A percentile compares a stretch with the other conserved stretches of the same genome.
These are phyloP conservation scores for Electrona antarctica DNA, from an alignment of 2,113 vertebrate genomes.

Conservation along the genomic window DNA sequence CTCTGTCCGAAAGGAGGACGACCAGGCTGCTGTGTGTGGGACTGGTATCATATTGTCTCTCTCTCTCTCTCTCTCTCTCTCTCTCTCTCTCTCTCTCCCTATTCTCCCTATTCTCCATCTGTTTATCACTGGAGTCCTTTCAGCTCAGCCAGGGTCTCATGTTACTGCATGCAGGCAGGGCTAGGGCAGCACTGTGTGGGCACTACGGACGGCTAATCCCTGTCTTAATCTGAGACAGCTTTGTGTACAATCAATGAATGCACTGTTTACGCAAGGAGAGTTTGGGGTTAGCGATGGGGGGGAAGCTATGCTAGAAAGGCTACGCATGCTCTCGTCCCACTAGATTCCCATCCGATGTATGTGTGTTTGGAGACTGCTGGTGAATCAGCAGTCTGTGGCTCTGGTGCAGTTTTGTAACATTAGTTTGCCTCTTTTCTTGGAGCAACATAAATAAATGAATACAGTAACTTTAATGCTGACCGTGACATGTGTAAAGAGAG, in stretches of 20 bases:
- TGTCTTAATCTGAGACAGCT: slow-evolving; percentile 51
- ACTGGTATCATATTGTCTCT: background rate
- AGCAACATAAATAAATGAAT: background rate
- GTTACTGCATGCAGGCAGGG: slow-evolving; percentile 32
- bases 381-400: background rate
- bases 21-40: background rate
- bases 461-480: too few species aligned
- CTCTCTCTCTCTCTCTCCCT: background rate
- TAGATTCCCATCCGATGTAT: background rate
- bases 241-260: slow-evolving; percentile 57
- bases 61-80: background rate
- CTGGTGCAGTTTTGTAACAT: background rate
- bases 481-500: too few species aligned
- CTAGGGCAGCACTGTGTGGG: slow-evolving; percentile 37
- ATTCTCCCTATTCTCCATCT: slow-evolving; percentile 2
- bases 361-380: background rate
- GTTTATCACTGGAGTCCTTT: slow-evolving; percentile 15
- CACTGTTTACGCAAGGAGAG: slow-evolving; percentile 36
- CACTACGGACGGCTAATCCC: slow-evolving; percentile 47
- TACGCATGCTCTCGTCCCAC: background rate
- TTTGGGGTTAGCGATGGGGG: background rate
- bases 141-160: slow-evolving; percentile 25
- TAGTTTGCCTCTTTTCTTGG: background rate
- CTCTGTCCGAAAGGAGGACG: background rate
- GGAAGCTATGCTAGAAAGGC: background rate